Percentiles rank a stretch among this genome's conserved stretches.
Evolutionary conservation across 1,140 invertebrate genomes (phyloP).

Genomic region (Zaprionus tsacasi): DNA sequence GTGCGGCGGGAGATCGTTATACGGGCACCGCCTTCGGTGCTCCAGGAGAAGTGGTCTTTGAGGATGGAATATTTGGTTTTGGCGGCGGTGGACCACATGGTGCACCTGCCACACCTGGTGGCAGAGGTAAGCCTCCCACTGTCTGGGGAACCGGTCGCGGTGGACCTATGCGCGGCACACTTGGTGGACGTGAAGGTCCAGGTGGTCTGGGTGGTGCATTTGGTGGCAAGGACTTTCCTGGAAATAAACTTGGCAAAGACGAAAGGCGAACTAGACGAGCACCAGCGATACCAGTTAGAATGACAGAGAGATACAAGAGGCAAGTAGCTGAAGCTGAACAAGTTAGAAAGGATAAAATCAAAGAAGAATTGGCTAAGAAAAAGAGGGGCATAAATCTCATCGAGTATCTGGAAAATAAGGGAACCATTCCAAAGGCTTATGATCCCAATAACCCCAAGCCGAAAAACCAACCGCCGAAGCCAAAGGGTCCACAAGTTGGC

Average conservation of each 20-base stretch:
- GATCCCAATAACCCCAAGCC: neutral
- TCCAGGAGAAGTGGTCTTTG: slow-evolving; percentile 45
- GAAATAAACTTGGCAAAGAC: neutral
- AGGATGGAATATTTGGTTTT: slow-evolving; percentile 56
- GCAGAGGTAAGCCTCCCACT: neutral
- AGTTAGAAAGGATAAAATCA: neutral
- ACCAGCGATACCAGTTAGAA: neutral
- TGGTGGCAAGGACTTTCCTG: neutral
- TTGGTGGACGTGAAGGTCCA: neutral
- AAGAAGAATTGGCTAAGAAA: neutral
- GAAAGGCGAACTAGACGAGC: neutral
- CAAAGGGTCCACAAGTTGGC: neutral
- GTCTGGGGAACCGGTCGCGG: neutral
- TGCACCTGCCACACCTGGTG: neutral
- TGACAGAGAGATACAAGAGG: neutral
- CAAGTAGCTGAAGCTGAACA: neutral
- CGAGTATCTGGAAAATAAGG: neutral
- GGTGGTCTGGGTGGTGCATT: too few species aligned
- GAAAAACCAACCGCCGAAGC: neutral
- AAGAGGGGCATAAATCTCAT: neutral
- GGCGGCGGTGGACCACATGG: slow-evolving; percentile 48
- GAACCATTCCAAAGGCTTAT: neutral
- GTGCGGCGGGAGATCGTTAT: slow-evolving; percentile 59
- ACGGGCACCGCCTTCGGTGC: slow-evolving; percentile 58
- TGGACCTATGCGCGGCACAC: slow-evolving; percentile 2